A percentile compares a stretch with the other conserved stretches of the same genome.
Conservation (phyloP, 2,888 invertebrate genomes). For the Stegophylla sp. region DNA sequence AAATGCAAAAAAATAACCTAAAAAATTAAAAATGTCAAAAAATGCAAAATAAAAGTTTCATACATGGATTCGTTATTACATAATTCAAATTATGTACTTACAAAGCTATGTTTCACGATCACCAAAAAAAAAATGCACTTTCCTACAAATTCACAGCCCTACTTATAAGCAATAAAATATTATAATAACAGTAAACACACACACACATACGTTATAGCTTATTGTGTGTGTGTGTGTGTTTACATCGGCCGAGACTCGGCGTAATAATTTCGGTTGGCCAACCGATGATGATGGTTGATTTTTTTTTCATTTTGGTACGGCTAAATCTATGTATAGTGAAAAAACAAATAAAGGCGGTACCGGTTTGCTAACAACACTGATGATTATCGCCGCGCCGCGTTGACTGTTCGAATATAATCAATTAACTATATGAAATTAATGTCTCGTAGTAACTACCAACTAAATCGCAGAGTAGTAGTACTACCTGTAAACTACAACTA, state of each 20-base stretch:
- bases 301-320: not conserved
- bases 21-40: too few relatives aligned
- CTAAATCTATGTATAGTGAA: slow-evolving; percentile 1
- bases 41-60: too few relatives aligned
- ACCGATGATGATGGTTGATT: not conserved
- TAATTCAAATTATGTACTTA: too few relatives aligned
- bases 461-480: not conserved
- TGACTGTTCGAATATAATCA: slow-evolving; percentile 11
- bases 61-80: too few relatives aligned
- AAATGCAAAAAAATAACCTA: too few relatives aligned
- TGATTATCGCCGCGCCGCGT: slow-evolving; percentile 15
- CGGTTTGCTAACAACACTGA: slow-evolving; percentile 45
- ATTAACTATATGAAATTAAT: slow-evolving; percentile 21
- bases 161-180: too few relatives aligned
- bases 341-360: slow-evolving; percentile 38
- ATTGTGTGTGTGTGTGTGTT: slow-evolving; percentile 34
- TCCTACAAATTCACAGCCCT: too few relatives aligned
- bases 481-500: too few relatives aligned
- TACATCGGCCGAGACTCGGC: slow-evolving; percentile 1
- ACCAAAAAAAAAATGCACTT: too few relatives aligned
- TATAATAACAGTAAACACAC: slow-evolving; percentile 27
- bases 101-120: too few relatives aligned
- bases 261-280: slow-evolving; percentile 12
- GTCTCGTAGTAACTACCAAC: not conserved
- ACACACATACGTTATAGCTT: slow-evolving; percentile 13